These are phyloP conservation scores for Rhagologus leucostigma DNA, from an alignment of 2,113 vertebrate species.

Conservation along the genomic window DNA sequence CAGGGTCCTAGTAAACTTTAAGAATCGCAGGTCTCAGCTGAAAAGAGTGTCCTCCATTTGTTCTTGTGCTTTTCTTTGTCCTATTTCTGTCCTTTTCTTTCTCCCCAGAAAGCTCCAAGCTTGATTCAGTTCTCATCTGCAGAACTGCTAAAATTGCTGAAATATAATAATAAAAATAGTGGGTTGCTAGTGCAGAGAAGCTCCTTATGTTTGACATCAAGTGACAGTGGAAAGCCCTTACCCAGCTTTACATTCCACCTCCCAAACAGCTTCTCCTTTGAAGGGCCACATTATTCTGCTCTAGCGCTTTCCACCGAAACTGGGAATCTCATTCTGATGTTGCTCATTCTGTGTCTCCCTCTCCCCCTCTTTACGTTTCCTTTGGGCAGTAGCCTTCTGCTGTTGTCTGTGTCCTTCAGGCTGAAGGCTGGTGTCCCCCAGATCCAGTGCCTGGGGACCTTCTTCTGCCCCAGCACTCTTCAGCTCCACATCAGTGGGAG, in stretches of 20 bases:
- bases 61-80: neutral
- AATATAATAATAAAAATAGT: neutral
- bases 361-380: accelerated
- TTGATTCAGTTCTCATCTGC: neutral
- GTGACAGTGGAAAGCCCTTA: neutral
- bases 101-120: neutral
- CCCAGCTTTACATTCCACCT: neutral
- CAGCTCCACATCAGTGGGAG: neutral
- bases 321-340: neutral
- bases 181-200: neutral
- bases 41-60: neutral
- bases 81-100: neutral
- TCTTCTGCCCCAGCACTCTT: neutral
- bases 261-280: neutral
- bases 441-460: neutral
- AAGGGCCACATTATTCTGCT: neutral
- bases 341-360: neutral
- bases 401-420: neutral
- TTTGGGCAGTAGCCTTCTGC: neutral
- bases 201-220: neutral
- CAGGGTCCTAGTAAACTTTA: neutral
- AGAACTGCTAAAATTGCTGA: neutral
- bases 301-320: neutral
- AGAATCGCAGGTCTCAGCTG: neutral
- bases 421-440: neutral